Evolutionary conservation across 2,888 invertebrate species (phyloP).

Genomic region (Muscina levida): DNA sequence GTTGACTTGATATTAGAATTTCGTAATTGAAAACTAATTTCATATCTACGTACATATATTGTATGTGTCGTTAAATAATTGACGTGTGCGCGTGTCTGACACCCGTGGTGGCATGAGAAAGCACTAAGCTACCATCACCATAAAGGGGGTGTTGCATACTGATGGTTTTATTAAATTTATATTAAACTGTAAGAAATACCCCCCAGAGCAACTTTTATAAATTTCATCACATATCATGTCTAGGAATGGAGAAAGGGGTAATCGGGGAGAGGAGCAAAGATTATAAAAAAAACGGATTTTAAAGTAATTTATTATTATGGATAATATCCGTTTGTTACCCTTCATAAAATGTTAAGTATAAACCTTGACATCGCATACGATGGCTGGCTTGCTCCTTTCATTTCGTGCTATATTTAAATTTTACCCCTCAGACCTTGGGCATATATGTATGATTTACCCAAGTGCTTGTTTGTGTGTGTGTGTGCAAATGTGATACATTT

Average conservation of each 20-base stretch:
- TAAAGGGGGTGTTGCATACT: slow-evolving; percentile 33
- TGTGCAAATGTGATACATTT: slow-evolving; percentile 1
- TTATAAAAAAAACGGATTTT: background rate
- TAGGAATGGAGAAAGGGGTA: too few relatives aligned
- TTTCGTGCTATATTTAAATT: background rate
- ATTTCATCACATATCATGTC: too few relatives aligned
- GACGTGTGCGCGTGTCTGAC: background rate
- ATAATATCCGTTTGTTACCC: slow-evolving; percentile 7
- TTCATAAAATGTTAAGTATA: background rate
- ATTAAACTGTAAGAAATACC: slow-evolving; percentile 1
- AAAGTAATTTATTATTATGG: slow-evolving; percentile 41
- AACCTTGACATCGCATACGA: slow-evolving; percentile 25
- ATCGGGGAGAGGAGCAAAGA: background rate
- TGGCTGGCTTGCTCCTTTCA: background rate
- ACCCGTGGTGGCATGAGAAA: too few relatives aligned
- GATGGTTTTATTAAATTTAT: slow-evolving; percentile 49
- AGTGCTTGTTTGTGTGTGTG: background rate
- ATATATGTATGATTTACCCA: too few relatives aligned
- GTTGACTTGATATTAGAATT: background rate
- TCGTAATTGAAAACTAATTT: slow-evolving; percentile 49
- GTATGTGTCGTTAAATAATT: slow-evolving; percentile 12
- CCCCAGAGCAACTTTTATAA: background rate
- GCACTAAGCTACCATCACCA: too few relatives aligned
- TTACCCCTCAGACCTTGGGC: background rate
- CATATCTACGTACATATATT: background rate